Conservation (phyloP, 2,113 vertebrate genomes). For the Upupa epops region DNA sequence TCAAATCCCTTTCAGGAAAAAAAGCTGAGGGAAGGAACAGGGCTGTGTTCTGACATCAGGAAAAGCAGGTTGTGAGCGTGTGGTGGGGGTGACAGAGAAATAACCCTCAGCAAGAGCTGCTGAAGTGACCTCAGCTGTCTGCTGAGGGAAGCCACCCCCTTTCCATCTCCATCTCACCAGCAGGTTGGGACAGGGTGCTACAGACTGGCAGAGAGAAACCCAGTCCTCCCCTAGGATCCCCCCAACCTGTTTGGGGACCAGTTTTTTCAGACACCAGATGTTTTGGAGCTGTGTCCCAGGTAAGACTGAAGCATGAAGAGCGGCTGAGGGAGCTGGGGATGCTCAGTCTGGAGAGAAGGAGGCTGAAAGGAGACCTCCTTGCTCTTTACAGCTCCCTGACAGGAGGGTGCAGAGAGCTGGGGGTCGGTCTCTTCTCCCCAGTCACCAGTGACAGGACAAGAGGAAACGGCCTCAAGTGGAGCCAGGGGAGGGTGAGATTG, state of each 20-base stretch:
- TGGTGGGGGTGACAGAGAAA: neutral
- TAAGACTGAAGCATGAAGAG: too few species aligned
- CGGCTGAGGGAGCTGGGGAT: too few species aligned
- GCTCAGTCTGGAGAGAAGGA: too few species aligned
- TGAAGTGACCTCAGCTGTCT: neutral
- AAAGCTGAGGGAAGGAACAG: neutral
- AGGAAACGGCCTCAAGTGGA: too few species aligned
- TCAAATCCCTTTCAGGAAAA: neutral
- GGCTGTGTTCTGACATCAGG: neutral
- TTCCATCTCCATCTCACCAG: neutral
- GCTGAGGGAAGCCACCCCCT: neutral
- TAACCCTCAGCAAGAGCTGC: neutral
- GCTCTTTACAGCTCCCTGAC: too few species aligned
- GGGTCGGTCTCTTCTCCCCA: too few species aligned
- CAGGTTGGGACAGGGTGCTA: neutral
- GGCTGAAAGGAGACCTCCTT: too few species aligned
- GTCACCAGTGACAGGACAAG: too few species aligned
- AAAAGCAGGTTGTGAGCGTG: neutral
- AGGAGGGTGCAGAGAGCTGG: too few species aligned
- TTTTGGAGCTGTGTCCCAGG: too few species aligned
- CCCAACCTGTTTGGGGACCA: neutral
- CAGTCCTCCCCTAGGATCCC: neutral
- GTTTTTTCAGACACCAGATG: too few species aligned
- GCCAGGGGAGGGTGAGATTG: too few species aligned
- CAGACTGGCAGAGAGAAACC: neutral